Conservation (phyloP, 2,797 vertebrate genomes). For the Zalophus californianus region DNA sequence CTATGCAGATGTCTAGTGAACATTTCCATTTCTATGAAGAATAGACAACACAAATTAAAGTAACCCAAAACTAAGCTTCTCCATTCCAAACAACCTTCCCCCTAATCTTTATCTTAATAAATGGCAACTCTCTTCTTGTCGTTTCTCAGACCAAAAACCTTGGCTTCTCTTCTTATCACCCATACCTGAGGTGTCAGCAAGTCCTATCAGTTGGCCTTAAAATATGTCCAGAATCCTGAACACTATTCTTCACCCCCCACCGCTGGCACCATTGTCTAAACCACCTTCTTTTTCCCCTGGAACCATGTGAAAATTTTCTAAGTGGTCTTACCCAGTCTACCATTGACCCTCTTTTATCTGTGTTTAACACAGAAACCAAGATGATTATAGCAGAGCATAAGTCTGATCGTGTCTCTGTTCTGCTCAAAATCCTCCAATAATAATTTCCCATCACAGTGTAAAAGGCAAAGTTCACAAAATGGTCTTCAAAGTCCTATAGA, state of each 20-base stretch:
- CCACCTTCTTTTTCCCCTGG: neutral
- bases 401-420: neutral
- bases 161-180: neutral
- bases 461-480: neutral
- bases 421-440: neutral
- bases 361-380: neutral
- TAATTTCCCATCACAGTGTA: neutral
- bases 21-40: neutral
- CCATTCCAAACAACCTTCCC: neutral
- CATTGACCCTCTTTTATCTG: neutral
- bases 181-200: neutral
- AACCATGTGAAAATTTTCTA: neutral
- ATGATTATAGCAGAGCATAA: neutral
- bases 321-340: neutral
- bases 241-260: neutral
- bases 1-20: neutral
- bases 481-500: neutral
- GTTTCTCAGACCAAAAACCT: neutral
- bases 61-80: neutral
- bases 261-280: neutral
- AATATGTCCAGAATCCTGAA: neutral
- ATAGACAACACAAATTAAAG: neutral
- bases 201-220: neutral
- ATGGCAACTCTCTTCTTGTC: neutral
- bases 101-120: neutral